Conservation (phyloP, 2,797 vertebrate genomes). For the Semaprochilodus insignis region DNA sequence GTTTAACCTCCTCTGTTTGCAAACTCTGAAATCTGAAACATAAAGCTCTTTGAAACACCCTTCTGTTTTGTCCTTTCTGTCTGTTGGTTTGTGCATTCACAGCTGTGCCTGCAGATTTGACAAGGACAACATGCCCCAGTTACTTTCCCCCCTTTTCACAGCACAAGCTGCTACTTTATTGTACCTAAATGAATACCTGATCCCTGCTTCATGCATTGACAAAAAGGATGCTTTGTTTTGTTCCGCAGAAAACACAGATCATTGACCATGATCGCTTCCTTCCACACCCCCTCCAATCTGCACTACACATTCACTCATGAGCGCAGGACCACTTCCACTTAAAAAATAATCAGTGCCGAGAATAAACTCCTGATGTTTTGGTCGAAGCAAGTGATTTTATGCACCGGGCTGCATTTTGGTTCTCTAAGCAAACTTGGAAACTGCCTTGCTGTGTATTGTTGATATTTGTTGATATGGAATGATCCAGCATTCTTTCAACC, state of each 20-base stretch:
- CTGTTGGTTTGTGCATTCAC: constrained; percentile 7
- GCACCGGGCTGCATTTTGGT: not conserved
- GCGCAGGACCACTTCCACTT: constrained; percentile 3
- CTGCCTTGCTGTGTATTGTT: no score
- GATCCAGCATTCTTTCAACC: no score
- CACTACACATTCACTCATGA: not conserved
- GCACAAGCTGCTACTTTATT: not conserved
- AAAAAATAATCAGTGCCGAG: constrained; percentile 6
- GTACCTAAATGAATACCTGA: constrained; percentile 11
- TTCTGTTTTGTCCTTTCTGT: not conserved
- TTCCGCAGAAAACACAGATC: constrained; percentile 18
- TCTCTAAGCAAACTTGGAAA: not conserved
- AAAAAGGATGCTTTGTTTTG: constrained; percentile 20
- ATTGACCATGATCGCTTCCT: constrained; percentile 24
- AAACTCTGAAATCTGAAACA: not conserved
- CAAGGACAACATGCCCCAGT: not conserved
- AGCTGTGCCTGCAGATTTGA: constrained; percentile 5
- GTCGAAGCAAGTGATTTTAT: constrained; percentile 9
- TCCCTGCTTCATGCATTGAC: constrained; percentile 10
- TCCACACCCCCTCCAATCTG: constrained; percentile 27
- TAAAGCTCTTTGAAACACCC: not conserved
- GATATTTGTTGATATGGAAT: no score
- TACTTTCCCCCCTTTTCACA: not conserved
- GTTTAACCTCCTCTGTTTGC: not conserved
- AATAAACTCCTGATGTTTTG: constrained; percentile 20